Evolutionary conservation across 1,140 invertebrate species (phyloP), one percentile per base, ranked within the genome.

Genomic region (Zaprionus ornatus): DNA sequence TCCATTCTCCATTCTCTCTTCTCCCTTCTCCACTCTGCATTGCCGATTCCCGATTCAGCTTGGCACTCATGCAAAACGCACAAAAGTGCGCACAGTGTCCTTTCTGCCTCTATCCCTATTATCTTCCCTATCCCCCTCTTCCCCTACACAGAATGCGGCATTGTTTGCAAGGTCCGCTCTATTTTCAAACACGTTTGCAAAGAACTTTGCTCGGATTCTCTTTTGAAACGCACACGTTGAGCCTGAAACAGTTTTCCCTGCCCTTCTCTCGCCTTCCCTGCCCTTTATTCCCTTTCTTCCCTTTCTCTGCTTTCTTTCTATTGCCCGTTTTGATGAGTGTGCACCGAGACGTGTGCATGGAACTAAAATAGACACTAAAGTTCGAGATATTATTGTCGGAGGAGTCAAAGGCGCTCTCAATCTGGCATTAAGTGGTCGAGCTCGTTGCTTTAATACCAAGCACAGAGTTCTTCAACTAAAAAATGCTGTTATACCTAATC

Each of bases 131-230:
- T 25, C 19, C n/a, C 61, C 27, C 57, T 25, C 48, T 19, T 56
- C 63, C 37, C 15, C 56, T 60, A 35, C 27, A 35, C 56, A 69
- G 57, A 74, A 69, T 69, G 66, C 50, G 13, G 37, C 72, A 70
- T 74, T 74, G 72, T 74, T 70, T 70, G 72, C 23, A 50, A 32
- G 55, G 62, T 32, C 64, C 40, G 61, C 69, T 74, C 72, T 74
- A 74, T 68, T 74, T 74, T 70, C 69, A 74, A 74, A 74, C 72
- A 74, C 72, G 72, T 74, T 74, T 63, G 56, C 72, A 70, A 70
- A 74, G 72, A 70, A 74, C 72, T 70, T 61, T 21, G 72, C 72
- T 74, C 17, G 37, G 50, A 61, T 69, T 69, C 65, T 27, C 72
- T 62, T 63, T 70, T 74, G 72, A 74, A 70, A 63, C 62, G 66